These are phyloP conservation scores for Eurypyga helias DNA, from an alignment of 2,113 vertebrate species.

Conservation along the genomic window DNA sequence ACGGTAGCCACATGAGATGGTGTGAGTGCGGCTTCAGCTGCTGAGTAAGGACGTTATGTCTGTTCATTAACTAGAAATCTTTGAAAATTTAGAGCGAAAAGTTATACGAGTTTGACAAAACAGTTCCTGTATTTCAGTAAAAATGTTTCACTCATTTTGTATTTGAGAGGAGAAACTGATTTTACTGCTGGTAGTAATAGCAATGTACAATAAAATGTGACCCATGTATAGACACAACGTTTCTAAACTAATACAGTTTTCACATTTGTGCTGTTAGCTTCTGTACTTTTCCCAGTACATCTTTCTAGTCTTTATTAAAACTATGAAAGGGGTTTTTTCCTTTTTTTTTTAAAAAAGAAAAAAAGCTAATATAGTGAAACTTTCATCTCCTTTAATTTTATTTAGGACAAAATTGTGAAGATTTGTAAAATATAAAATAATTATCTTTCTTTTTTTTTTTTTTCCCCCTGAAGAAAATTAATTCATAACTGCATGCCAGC, in stretches of 20 bases:
- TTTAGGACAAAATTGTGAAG: background rate
- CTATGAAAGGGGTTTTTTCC: fast-evolving
- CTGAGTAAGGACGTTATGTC: background rate
- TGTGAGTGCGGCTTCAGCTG: background rate
- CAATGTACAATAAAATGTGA: background rate
- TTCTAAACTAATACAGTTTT: background rate
- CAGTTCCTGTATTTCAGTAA: background rate
- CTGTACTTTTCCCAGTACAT: background rate
- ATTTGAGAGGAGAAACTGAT: background rate
- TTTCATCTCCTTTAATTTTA: background rate
- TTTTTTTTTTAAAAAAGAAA: background rate
- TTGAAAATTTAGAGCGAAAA: background rate
- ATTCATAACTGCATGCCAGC: background rate
- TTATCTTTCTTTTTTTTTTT: background rate
- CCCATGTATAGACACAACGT: background rate
- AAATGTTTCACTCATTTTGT: background rate
- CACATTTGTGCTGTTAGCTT: background rate
- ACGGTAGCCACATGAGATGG: background rate
- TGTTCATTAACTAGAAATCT: background rate
- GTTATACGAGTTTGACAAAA: background rate
- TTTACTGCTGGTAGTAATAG: background rate
- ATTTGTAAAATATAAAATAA: background rate
- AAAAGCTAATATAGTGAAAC: background rate
- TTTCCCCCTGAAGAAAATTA: background rate
- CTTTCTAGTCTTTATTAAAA: background rate